Percentiles rank a stretch among this genome's conserved stretches.
Evolutionary conservation across 2,888 invertebrate genomes (phyloP).

Genomic region (Rhimphoctona megacephalus): DNA sequence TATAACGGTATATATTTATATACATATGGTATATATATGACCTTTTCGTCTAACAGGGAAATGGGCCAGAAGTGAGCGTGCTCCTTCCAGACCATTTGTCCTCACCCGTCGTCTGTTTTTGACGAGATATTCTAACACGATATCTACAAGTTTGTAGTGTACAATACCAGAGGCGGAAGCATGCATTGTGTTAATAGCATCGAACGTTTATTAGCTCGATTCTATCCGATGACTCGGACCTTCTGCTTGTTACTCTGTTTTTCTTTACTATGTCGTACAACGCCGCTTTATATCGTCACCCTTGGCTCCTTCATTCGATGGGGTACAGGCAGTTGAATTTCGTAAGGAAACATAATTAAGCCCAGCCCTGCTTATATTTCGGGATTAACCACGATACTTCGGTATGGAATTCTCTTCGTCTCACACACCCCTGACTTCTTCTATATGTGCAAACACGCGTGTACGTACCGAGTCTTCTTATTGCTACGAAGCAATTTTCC

Average conservation of each 20-base stretch:
- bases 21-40: neutral
- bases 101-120: constrained; percentile 39
- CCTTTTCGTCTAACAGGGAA: constrained; percentile 59
- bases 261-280: constrained; percentile 27
- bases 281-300: constrained; percentile 31
- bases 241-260: constrained; percentile 68
- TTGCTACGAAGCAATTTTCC: constrained; percentile 70
- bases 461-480: constrained; percentile 64
- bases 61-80: constrained; percentile 69
- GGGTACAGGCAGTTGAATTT: constrained; percentile 69
- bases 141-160: constrained; percentile 61
- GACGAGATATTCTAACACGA: constrained; percentile 44
- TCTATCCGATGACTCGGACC: constrained; percentile 71
- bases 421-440: constrained; percentile 11
- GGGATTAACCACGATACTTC: constrained; percentile 69
- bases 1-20: neutral
- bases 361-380: constrained; percentile 67
- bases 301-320: constrained; percentile 38
- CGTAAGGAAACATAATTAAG: constrained; percentile 75
- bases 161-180: constrained; percentile 52
- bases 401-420: constrained; percentile 64
- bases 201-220: constrained; percentile 71
- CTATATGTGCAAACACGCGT: constrained; percentile 4
- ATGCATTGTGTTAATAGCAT: constrained; percentile 70
- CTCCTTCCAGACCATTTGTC: constrained; percentile 75